These are phyloP conservation scores for Chelonus formosanus DNA, from an alignment of 2,888 invertebrate genomes.

Conservation along the genomic window DNA sequence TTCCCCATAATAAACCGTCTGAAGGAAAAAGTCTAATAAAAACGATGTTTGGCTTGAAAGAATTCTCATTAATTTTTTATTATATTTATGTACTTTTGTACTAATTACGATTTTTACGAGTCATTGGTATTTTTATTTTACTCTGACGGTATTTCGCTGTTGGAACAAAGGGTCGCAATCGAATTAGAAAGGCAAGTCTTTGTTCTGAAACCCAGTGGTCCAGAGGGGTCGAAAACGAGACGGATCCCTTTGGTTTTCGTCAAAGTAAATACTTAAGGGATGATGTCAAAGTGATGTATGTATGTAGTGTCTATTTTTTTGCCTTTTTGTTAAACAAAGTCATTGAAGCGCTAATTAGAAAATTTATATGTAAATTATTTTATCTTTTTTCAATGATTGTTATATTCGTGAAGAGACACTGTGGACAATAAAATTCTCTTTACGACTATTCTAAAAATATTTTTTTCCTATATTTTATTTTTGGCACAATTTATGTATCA, in stretches of 20 bases:
- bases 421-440: too few species aligned
- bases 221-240: neutral
- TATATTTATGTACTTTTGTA: neutral
- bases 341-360: too few species aligned
- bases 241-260: constrained; percentile 18
- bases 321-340: neutral
- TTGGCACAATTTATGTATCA: too few species aligned
- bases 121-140: neutral
- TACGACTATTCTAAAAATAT: too few species aligned
- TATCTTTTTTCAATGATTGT: too few species aligned
- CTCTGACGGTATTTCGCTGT: neutral
- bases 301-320: neutral
- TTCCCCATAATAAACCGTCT: too few species aligned
- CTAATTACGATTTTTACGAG: neutral
- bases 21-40: too few species aligned
- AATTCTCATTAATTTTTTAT: constrained; percentile 13
- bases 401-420: too few species aligned
- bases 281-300: constrained; percentile 20
- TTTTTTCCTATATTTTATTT: too few species aligned
- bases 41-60: neutral
- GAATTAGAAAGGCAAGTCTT: constrained; percentile 38
- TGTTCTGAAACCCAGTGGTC: constrained; percentile 32
- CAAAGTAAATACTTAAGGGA: constrained; percentile 39
- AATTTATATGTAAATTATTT: neutral
- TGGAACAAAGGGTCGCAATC: constrained; percentile 37